Percentiles rank a stretch among this genome's conserved stretches.
Evolutionary conservation across 2,888 invertebrate genomes (phyloP).

Genomic region (Mongoloraphidia duomilia): DNA sequence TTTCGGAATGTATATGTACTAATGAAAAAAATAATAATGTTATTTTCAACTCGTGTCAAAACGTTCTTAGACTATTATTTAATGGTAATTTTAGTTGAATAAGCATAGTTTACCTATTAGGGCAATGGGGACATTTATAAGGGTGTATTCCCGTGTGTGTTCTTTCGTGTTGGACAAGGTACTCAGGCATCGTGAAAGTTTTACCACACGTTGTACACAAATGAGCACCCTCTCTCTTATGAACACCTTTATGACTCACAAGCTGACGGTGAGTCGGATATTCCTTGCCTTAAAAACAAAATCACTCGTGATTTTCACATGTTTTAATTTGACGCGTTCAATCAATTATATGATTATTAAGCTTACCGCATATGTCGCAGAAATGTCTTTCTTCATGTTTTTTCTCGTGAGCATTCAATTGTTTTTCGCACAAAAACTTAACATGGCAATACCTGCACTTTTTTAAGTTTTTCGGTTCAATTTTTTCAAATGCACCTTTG

Average conservation of each 20-base stretch:
- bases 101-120: constrained; percentile 9
- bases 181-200: neutral
- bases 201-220: constrained; percentile 6
- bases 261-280: constrained; percentile 4
- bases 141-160: constrained; percentile 9
- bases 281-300: neutral
- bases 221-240: constrained; percentile 6
- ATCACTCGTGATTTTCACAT: no score
- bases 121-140: constrained; percentile 8
- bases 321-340: neutral
- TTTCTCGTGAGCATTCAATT: no score
- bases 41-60: no score
- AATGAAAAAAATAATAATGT: neutral
- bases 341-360: no score
- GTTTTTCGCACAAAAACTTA: no score
- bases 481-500: no score
- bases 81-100: no score
- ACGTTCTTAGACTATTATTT: no score
- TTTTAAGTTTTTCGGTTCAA: no score
- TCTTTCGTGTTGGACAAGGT: constrained; percentile 1
- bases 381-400: neutral
- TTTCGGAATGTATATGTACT: no score
- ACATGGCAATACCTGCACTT: no score
- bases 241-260: constrained; percentile 8
- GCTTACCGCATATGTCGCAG: neutral